A percentile compares a stretch with the other conserved stretches of the same genome.
These are phyloP conservation scores for Piscicola geometra DNA, from an alignment of 2,888 invertebrate species.

Conservation along the genomic window DNA sequence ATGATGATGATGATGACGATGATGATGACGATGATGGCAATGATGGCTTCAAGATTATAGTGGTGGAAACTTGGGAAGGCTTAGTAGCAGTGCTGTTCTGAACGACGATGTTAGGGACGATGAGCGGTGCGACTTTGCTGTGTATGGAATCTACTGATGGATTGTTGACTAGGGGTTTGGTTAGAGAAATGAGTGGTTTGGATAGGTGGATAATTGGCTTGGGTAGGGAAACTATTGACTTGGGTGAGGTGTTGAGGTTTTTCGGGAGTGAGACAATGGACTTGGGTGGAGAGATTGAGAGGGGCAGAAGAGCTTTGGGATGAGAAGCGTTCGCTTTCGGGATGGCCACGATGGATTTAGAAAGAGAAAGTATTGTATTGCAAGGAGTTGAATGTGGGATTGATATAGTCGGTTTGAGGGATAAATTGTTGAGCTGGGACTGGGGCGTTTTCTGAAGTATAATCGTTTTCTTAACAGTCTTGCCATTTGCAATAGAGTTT, in stretches of 20 bases:
- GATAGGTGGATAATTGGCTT: slow-evolving; percentile 1
- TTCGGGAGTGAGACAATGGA: not conserved
- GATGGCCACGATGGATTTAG: not conserved
- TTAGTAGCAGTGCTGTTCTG: no score
- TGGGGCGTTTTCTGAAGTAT: not conserved
- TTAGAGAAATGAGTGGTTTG: not conserved
- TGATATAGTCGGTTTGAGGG: not conserved
- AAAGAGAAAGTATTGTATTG: not conserved
- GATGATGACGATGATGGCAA: not conserved
- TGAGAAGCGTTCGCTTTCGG: not conserved
- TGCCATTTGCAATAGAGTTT: not conserved
- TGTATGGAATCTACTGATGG: no score
- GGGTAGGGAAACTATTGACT: not conserved
- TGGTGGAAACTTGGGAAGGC: no score
- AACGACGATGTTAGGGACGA: no score
- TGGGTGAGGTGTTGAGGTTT: not conserved
- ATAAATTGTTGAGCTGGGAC: not conserved
- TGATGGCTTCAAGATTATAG: no score
- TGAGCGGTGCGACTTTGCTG: no score
- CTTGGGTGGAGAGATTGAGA: slow-evolving; percentile 5
- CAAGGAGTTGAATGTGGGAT: not conserved
- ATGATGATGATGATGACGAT: not conserved
- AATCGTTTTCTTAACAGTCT: not conserved
- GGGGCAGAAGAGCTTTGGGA: not conserved
- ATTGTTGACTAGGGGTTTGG: not conserved